Evolutionary conservation across 2,113 vertebrate genomes (phyloP), one percentile per base, ranked within the genome.

Genomic region (Callorhinus ursinus): DNA sequence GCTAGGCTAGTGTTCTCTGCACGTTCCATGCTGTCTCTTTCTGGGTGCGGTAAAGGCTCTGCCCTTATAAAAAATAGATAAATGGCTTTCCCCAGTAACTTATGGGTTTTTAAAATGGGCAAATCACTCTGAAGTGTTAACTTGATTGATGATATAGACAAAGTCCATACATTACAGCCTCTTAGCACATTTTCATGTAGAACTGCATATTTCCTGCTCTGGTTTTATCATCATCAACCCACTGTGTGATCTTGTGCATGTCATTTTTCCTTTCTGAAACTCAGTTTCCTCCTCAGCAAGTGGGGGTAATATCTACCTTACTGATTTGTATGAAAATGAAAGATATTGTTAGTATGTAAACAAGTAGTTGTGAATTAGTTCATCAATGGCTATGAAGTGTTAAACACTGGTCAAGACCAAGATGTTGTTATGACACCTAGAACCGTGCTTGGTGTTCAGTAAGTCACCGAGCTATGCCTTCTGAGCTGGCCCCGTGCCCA

Each of bases 251-350:
- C 33, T 80, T 33, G 39, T 42, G 3, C 16, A 1, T 69, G n/a
- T 55, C 28, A 7, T 39, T 18, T 84, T 86, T 95, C 36, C 36
- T 96, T 61, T 90, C 46, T 67, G 61, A 93, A 61, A 33, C 21
- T 26, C 74, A 65, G 26, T 51, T 94, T 94, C 86, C 26, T 65
- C 72, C 42, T 97, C 31, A 97, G 93, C 21, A 61, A 97, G 15
- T 24, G 22, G 26, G 7, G 39, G 5, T 79, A 55, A 79, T 84
- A 88, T 8, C 76, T 97, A 81, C 57, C 13, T 86, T 10, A 57
- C 26, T n/a, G 19, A 94, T 81, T 67, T 55, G 6, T 83, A 63
- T 55, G 51, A 90, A 96, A 67, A 93, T 28, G 51, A 82, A 95
- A n/a, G 76, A 15, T 72, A n/a, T 15, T 76, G 26, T 71, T 79